Conservation (phyloP, 2,888 invertebrate species). For the Limnephilus lunatus region DNA sequence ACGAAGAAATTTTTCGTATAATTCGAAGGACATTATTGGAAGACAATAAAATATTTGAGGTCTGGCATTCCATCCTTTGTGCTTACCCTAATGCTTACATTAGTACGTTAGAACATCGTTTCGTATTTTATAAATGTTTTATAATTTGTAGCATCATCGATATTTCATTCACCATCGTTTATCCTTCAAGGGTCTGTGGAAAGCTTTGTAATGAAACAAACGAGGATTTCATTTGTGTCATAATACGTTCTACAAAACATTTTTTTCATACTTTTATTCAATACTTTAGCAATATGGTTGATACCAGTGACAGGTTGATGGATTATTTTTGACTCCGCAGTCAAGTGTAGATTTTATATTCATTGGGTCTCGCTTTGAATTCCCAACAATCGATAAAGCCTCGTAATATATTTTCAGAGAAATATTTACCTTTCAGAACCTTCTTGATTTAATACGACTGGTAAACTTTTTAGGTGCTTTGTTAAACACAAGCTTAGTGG, state of each 20-base stretch:
- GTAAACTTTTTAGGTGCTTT: not conserved
- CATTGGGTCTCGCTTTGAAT: not conserved
- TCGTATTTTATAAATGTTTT: too few relatives aligned
- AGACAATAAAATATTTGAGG: too few relatives aligned
- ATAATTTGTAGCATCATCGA: too few relatives aligned
- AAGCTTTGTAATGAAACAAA: not conserved
- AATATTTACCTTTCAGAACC: not conserved
- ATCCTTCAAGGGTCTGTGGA: not conserved
- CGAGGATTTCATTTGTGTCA: not conserved
- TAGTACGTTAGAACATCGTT: too few relatives aligned
- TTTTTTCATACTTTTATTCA: not conserved
- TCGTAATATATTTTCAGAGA: not conserved
- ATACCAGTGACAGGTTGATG: not conserved
- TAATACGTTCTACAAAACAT: not conserved
- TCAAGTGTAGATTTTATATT: not conserved
- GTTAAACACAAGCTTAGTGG: not conserved
- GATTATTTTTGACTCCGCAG: not conserved
- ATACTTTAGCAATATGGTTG: not conserved
- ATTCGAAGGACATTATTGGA: too few relatives aligned
- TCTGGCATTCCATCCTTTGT: too few relatives aligned
- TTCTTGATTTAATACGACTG: not conserved
- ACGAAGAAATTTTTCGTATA: too few relatives aligned
- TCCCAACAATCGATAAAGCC: not conserved
- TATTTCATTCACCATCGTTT: not conserved
- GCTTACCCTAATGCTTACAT: too few relatives aligned